Conservation (phyloP, 2,888 invertebrate genomes). For the Melanophora roralis region DNA sequence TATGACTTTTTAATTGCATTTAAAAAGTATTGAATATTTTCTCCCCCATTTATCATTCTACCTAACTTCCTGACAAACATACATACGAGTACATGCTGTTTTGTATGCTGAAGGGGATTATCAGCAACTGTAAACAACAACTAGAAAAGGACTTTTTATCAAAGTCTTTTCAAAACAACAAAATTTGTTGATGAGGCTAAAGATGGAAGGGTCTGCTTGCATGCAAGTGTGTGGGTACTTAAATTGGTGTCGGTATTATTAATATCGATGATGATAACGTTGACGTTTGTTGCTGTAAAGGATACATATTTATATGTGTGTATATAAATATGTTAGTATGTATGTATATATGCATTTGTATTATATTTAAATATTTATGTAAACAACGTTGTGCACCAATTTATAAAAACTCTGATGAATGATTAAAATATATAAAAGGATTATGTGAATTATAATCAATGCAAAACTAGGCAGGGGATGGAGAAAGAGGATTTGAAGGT, state of each 20-base stretch:
- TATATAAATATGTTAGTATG: not conserved
- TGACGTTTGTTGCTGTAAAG: constrained; percentile 1
- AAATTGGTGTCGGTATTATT: constrained; percentile 26
- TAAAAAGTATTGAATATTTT: not conserved
- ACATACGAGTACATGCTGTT: constrained; percentile 21
- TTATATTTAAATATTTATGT: constrained; percentile 55
- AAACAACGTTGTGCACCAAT: constrained; percentile 56
- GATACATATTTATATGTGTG: not conserved
- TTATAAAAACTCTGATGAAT: constrained; percentile 48
- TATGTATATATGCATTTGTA: constrained; percentile 20
- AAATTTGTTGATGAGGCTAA: constrained; percentile 14
- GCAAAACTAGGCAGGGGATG: not conserved
- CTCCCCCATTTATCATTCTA: not conserved
- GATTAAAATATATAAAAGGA: constrained; percentile 39
- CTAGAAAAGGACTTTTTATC: constrained; percentile 34
- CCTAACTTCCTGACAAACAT: constrained; percentile 1
- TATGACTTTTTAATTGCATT: too few relatives aligned
- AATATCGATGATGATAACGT: constrained; percentile 11
- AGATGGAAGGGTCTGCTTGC: not conserved
- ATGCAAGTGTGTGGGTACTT: constrained; percentile 7
- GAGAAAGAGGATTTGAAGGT: too few relatives aligned
- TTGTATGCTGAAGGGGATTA: constrained; percentile 48
- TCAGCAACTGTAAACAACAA: constrained; percentile 11
- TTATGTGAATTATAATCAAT: constrained; percentile 30
- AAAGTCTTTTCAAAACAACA: constrained; percentile 29